Percentiles rank a stretch among this genome's conserved stretches.
Conservation (phyloP, 2,113 vertebrate genomes). For the Myanophis thanlyinensis region DNA sequence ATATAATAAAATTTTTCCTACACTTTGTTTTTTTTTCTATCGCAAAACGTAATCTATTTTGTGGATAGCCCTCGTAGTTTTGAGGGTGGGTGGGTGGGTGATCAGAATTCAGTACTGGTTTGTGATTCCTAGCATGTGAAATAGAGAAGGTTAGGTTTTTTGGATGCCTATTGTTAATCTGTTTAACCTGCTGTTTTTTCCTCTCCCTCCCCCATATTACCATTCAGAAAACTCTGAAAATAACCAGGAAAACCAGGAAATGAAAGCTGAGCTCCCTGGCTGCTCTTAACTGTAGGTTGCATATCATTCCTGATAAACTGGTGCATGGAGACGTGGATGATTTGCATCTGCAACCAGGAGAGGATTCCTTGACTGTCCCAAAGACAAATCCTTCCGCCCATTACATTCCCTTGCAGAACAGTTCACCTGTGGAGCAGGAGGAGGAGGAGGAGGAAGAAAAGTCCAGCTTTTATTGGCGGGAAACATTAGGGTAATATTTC, state of each 20-base stretch:
- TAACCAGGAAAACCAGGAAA: not conserved
- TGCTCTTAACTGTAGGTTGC: slow-evolving; percentile 4
- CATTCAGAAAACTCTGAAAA: not conserved
- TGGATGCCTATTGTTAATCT: not conserved
- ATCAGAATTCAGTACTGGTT: not conserved
- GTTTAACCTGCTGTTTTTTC: not conserved
- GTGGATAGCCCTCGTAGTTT: too few species aligned
- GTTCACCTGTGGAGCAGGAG: not conserved
- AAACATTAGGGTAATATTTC: not conserved
- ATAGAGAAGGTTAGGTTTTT: not conserved
- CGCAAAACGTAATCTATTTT: too few species aligned
- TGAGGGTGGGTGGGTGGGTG: too few species aligned
- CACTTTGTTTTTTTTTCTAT: too few species aligned
- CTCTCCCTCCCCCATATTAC: not conserved
- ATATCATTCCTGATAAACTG: slow-evolving; percentile 3
- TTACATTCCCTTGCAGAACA: not conserved
- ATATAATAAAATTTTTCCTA: too few species aligned
- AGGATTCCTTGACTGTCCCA: slow-evolving; percentile 7
- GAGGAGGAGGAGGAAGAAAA: not conserved
- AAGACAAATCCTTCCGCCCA: not conserved
- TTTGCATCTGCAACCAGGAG: not conserved
- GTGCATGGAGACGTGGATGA: not conserved
- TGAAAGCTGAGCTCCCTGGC: not conserved
- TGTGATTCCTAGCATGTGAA: not conserved
- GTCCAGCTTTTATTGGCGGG: not conserved